phyloP scores from a whole-genome alignment of 1,140 invertebrate genomes.

The Drosophila navojoa region DNA sequence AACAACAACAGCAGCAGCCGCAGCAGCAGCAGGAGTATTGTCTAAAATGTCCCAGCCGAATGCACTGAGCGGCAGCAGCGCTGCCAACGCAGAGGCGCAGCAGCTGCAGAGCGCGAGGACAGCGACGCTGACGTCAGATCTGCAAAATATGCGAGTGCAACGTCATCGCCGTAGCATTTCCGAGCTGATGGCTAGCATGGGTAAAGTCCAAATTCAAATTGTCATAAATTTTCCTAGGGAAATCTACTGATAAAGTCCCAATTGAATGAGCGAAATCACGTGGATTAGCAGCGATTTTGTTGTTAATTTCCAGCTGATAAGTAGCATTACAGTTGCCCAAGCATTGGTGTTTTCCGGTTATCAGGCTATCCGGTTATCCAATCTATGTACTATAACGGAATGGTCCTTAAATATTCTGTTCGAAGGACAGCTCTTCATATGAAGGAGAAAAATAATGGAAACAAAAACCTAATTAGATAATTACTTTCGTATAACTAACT shows the following conservation, averaged over 20 bases:
- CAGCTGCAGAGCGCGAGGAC: constrained; percentile 35
- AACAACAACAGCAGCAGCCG: neutral
- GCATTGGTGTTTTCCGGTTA: too few relatives aligned
- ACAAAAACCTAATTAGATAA: too few relatives aligned
- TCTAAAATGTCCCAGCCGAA: constrained; percentile 26
- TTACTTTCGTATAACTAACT: too few relatives aligned
- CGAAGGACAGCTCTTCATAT: too few relatives aligned
- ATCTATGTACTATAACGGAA: too few relatives aligned
- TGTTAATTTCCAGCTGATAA: too few relatives aligned
- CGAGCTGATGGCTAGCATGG: constrained; percentile 82
- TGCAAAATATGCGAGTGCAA: constrained; percentile 55
- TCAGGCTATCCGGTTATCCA: too few relatives aligned
- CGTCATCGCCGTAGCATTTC: constrained; percentile 83
- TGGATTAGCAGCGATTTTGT: too few relatives aligned
- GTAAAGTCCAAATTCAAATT: constrained; percentile 50
- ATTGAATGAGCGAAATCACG: too few relatives aligned
- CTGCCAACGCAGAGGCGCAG: constrained; percentile 25
- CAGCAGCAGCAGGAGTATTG: neutral
- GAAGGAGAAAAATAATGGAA: too few relatives aligned
- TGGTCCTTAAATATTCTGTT: too few relatives aligned
- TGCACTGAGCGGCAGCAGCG: constrained; percentile 1
- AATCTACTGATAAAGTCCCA: constrained; percentile 2
- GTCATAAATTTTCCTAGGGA: constrained; percentile 3
- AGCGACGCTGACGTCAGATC: constrained; percentile 21
- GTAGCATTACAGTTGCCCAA: too few relatives aligned